A percentile compares a stretch with the other conserved stretches of the same genome.
Conservation (phyloP, 2,113 vertebrate genomes). For the Leucopternis melanops region DNA sequence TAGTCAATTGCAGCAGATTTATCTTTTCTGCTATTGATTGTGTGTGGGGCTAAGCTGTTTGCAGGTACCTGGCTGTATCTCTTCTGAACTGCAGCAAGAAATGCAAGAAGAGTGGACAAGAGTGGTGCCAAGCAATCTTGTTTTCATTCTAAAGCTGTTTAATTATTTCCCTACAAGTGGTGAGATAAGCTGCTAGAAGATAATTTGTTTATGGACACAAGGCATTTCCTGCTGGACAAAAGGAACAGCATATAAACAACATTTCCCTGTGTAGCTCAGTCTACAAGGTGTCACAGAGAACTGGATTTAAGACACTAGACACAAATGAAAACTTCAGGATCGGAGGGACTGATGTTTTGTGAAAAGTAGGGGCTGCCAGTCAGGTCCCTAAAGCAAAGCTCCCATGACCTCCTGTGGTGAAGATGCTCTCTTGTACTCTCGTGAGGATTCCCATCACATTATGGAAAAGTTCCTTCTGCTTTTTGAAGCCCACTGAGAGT, state of each 20-base stretch:
- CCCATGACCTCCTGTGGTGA: not conserved
- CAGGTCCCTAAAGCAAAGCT: not conserved
- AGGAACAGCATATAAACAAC: not conserved
- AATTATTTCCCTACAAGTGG: not conserved
- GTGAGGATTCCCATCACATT: not conserved
- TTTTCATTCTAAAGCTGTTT: not conserved
- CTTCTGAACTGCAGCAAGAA: not conserved
- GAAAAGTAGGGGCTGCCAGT: not conserved
- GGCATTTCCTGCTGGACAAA: not conserved
- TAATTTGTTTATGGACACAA: not conserved
- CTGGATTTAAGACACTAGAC: not conserved
- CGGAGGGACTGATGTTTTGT: not conserved
- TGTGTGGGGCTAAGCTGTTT: slow-evolving; percentile 12
- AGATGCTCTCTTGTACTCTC: not conserved
- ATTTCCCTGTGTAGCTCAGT: not conserved
- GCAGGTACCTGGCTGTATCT: slow-evolving; percentile 1
- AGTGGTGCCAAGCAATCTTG: not conserved
- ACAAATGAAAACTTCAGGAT: not conserved
- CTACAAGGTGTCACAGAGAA: not conserved
- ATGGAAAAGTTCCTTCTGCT: not conserved
- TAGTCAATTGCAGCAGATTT: slow-evolving; percentile 72
- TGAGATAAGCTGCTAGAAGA: not conserved
- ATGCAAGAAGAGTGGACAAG: not conserved
- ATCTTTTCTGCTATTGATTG: slow-evolving; percentile 73
- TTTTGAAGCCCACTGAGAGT: not conserved